Conservation (phyloP, 1,140 invertebrate species). For the Probaryconus sp. region DNA sequence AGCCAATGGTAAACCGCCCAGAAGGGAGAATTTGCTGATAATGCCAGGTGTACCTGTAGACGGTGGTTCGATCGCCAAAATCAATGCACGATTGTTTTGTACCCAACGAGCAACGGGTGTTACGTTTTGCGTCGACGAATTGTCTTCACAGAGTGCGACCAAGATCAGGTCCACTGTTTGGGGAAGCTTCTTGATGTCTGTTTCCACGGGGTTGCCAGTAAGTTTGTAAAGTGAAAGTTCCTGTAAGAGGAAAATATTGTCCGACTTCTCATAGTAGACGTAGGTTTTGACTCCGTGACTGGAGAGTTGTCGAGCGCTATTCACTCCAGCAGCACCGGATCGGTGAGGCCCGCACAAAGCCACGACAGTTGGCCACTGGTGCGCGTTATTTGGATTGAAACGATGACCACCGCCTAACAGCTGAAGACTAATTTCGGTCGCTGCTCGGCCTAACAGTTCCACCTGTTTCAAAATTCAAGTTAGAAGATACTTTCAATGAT, state of each 20-base stretch:
- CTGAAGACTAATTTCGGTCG: slow-evolving; percentile 88
- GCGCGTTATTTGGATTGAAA: slow-evolving; percentile 88
- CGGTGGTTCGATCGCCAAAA: slow-evolving; percentile 90
- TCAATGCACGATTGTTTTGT: slow-evolving; percentile 85
- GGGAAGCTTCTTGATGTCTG: slow-evolving; percentile 80
- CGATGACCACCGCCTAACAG: slow-evolving; percentile 86
- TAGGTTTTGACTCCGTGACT: slow-evolving; percentile 88
- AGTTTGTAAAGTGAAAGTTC: slow-evolving; percentile 83
- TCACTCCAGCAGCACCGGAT: slow-evolving; percentile 85
- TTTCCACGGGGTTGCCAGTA: slow-evolving; percentile 80
- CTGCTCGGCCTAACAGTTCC: slow-evolving; percentile 87
- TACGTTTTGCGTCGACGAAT: slow-evolving; percentile 70
- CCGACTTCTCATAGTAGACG: slow-evolving; percentile 81
- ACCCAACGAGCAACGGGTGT: slow-evolving; percentile 82
- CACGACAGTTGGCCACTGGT: slow-evolving; percentile 88
- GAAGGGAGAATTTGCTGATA: slow-evolving; percentile 85
- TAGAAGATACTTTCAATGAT: background rate
- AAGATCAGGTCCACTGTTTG: slow-evolving; percentile 84
- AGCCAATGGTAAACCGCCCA: slow-evolving; percentile 86
- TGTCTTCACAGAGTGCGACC: slow-evolving; percentile 81
- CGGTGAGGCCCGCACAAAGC: slow-evolving; percentile 85
- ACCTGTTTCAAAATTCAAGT: slow-evolving; percentile 72
- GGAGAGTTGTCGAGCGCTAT: slow-evolving; percentile 88
- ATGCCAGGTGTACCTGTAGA: slow-evolving; percentile 83
- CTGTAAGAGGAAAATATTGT: slow-evolving; percentile 75